phyloP scores from a whole-genome alignment of 2,113 vertebrate species.

The Trichomycterus rosablanca region DNA sequence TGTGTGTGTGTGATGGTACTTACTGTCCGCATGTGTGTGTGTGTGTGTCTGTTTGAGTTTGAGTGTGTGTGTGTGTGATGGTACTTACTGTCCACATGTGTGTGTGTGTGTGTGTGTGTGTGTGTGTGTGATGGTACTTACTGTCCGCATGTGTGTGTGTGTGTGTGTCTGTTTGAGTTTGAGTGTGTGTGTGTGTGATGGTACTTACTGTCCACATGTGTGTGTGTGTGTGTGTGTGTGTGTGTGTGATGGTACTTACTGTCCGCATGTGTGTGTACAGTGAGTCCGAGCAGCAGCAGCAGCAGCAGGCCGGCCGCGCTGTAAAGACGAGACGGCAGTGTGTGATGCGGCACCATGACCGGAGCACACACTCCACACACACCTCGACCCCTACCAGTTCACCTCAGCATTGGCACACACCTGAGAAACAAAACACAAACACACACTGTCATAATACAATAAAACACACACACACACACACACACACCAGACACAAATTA shows the following conservation, averaged over 20 bases:
- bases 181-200: not conserved
- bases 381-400: constrained; percentile 56
- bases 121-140: not conserved
- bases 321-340: constrained; percentile 37
- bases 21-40: constrained; percentile 73
- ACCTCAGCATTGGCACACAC: constrained; percentile 50
- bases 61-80: not conserved
- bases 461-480: not conserved
- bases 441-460: too few relatives aligned
- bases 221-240: constrained; percentile 21
- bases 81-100: not conserved
- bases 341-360: constrained; percentile 74
- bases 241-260: constrained; percentile 68
- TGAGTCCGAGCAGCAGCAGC: constrained; percentile 69
- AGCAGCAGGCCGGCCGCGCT: constrained; percentile 60
- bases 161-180: too few relatives aligned
- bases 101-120: not conserved
- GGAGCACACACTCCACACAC: constrained; percentile 59
- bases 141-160: constrained; percentile 5
- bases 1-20: constrained; percentile 55
- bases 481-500: not conserved
- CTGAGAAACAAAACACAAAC: constrained; percentile 38
- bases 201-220: constrained; percentile 78
- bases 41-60: not conserved
- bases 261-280: constrained; percentile 67